Percentiles rank a stretch among this genome's conserved stretches.
Evolutionary conservation across 2,113 vertebrate species (phyloP).

Genomic region (Apeltes quadracus): DNA sequence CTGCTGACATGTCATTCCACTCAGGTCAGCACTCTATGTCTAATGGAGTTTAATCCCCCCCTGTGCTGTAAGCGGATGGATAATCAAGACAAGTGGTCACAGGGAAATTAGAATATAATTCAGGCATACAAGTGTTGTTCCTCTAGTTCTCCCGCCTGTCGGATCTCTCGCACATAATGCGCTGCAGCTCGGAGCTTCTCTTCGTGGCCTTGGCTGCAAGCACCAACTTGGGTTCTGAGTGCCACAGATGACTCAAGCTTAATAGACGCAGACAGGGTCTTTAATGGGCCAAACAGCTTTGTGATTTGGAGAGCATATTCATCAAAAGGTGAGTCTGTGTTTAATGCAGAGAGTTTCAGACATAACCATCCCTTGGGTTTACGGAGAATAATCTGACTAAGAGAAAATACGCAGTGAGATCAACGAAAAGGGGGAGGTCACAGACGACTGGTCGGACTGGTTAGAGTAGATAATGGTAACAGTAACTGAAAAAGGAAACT

Average conservation of each 20-base stretch:
- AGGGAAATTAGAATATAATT: constrained; percentile 55
- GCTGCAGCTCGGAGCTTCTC: constrained; percentile 8
- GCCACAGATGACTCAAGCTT: constrained; percentile 21
- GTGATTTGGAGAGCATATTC: background rate
- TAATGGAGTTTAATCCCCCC: constrained; percentile 41
- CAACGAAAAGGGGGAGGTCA: background rate
- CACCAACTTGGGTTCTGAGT: constrained; percentile 22
- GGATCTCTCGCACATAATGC: constrained; percentile 31
- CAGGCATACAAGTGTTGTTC: constrained; percentile 39
- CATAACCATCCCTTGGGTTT: background rate
- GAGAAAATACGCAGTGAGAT: background rate
- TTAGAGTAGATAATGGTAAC: background rate
- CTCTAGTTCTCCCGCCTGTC: constrained; percentile 25
- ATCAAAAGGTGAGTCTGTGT: constrained; percentile 2
- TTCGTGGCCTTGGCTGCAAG: constrained; percentile 18
- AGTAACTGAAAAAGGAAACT: too few relatives aligned
- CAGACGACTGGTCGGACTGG: background rate
- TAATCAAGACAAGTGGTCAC: constrained; percentile 38
- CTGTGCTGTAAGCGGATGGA: constrained; percentile 33
- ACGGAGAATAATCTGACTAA: background rate
- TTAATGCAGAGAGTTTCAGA: background rate
- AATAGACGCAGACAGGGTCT: constrained; percentile 18
- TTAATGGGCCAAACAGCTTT: background rate
- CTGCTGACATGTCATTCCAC: constrained; percentile 32
- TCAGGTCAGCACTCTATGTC: constrained; percentile 31